These are phyloP conservation scores for Acrocephalus scirpaceus DNA, from an alignment of 2,797 vertebrate species.

Conservation along the genomic window DNA sequence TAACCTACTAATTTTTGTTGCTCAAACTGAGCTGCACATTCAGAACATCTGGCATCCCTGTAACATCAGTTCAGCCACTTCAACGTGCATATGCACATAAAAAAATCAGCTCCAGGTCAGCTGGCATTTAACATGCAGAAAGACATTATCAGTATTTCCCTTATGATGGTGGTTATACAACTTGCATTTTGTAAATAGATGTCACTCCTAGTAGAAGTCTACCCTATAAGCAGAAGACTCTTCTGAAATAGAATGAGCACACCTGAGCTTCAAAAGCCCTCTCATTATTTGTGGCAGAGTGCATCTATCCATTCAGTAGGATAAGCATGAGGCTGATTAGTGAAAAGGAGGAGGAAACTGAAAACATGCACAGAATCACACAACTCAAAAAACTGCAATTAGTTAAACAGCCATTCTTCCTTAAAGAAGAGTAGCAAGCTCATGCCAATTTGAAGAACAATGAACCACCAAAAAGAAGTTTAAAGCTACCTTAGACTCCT, in stretches of 20 bases:
- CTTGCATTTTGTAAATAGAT: background rate
- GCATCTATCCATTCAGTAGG: background rate
- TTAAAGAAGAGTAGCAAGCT: background rate
- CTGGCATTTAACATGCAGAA: background rate
- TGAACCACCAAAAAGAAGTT: background rate
- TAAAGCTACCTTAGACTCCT: background rate
- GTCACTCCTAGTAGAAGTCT: background rate
- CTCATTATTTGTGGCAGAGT: background rate
- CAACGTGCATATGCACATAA: background rate
- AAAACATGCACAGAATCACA: background rate
- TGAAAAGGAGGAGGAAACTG: background rate
- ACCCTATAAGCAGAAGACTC: background rate
- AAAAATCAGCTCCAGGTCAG: constrained; percentile 1
- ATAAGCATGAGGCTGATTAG: background rate
- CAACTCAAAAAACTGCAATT: background rate
- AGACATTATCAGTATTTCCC: background rate
- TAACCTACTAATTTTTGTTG: background rate
- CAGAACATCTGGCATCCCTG: background rate
- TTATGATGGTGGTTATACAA: background rate
- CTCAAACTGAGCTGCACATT: background rate
- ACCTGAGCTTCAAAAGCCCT: background rate
- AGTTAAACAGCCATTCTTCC: background rate
- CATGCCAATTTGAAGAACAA: background rate
- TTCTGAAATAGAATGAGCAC: background rate
- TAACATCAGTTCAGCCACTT: background rate